A percentile compares a stretch with the other conserved stretches of the same genome.
These are phyloP conservation scores for Echeneis naucrates DNA, from an alignment of 2,797 vertebrate species.

Conservation along the genomic window DNA sequence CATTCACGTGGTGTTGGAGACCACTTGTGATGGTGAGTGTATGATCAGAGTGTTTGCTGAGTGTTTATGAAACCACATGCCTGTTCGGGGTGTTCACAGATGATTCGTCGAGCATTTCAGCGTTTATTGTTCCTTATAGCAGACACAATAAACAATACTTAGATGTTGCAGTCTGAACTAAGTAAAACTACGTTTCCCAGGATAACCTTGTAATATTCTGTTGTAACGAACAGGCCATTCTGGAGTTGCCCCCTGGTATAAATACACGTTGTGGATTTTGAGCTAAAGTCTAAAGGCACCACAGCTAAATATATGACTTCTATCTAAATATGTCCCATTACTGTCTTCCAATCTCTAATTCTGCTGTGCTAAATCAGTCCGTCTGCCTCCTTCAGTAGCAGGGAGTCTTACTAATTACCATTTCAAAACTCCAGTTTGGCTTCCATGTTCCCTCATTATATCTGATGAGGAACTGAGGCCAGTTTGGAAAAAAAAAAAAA, in stretches of 20 bases:
- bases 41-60: not conserved
- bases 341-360: conserved; percentile 73
- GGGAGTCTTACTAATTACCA: conserved; percentile 77
- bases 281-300: conserved; percentile 51
- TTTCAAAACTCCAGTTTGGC: conserved; percentile 77
- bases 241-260: conserved; percentile 23
- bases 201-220: conserved; percentile 34
- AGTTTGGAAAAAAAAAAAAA: conserved; percentile 39
- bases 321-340: conserved; percentile 65
- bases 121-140: conserved; percentile 3
- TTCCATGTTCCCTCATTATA: conserved; percentile 74
- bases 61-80: not conserved
- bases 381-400: conserved; percentile 57
- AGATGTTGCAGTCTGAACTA: not conserved
- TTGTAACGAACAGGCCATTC: conserved; percentile 7
- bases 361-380: conserved; percentile 71
- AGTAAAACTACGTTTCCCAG: conserved; percentile 16
- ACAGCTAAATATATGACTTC: conserved; percentile 67
- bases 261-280: conserved; percentile 41
- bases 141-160: not conserved
- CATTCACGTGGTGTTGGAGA: conserved; percentile 18
- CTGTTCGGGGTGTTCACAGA: not conserved
- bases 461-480: conserved; percentile 64
- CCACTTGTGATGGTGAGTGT: conserved; percentile 21
- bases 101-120: not conserved